Base-by-base conservation (phyloP, 2,113 vertebrate genomes). In the Heliornis fulica region DNA sequence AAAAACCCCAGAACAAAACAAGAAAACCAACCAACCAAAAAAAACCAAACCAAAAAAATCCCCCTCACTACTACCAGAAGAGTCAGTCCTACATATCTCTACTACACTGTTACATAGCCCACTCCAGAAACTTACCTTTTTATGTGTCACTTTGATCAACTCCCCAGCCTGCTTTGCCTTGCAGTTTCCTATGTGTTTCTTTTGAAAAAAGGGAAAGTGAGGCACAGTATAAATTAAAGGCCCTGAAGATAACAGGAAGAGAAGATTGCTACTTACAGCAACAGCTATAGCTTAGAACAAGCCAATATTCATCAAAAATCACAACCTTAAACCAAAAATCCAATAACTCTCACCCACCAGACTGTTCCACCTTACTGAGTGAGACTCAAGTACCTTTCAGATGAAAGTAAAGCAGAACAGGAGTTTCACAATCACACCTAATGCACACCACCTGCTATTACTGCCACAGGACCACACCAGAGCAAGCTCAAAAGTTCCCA, bases 361-460 rank as follows among this genome's bases (percentile, higher is more conserved):
- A 48, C 59, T 79, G 48, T 22, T 68, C 78, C 54, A 56, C 25
- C 38, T 75, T 53, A 71, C 29, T 2, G 2, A 57, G 17, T 54
- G 17, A 31, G 23, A 40, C 6, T 50, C 6, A 8, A 56, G 13
- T 25, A 31, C 28, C 34, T 61, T 82, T 68, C 34, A 45, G 23
- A 26, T 14, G 3, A 71, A 61, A 56, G n/a, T 60, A 36, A 71
- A 54, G 32, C 40, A 61, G 32, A 85, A 45, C 17, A 72, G 1
- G 9, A 19, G 10, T 29, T 68, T 86, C 45, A 41, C 48, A 40
- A 69, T 56, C 29, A 50, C 28, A 59, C 20, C 20, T 41, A 32
- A n/a, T 5, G 7, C 3, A 6, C 2, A 5, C 12, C 54, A n/a
- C 28, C 16, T 68, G 32, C 2, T 2, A 50, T 48, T 26, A 21